Conservation (phyloP, 1,140 invertebrate species). For the Triops cancriformis region DNA sequence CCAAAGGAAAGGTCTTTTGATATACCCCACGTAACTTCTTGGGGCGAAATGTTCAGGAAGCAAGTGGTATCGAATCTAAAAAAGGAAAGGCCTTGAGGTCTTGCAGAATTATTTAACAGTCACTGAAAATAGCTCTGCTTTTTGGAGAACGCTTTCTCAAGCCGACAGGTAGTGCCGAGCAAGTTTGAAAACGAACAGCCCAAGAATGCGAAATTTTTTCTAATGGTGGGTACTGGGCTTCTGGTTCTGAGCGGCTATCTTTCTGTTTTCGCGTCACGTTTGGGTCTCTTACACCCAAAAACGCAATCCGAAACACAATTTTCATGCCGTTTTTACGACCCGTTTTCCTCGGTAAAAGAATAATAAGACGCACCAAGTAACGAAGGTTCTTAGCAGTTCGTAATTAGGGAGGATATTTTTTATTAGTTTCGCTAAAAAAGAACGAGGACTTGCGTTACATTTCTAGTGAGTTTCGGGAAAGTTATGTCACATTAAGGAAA, state of each 20-base stretch:
- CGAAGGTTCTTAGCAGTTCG: not conserved
- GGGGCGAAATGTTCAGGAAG: too few relatives aligned
- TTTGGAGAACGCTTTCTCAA: not conserved
- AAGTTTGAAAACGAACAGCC: too few relatives aligned
- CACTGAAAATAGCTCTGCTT: not conserved
- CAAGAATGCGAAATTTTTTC: not conserved
- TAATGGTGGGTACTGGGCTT: not conserved
- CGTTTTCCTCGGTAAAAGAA: not conserved
- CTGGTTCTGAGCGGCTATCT: not conserved
- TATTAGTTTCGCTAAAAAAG: not conserved
- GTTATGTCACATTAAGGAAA: not conserved
- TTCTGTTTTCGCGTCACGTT: not conserved
- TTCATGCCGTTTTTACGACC: not conserved
- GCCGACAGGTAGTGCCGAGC: too few relatives aligned
- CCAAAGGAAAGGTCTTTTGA: too few relatives aligned
- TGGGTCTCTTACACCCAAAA: not conserved
- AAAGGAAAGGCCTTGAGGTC: not conserved
- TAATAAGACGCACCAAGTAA: not conserved
- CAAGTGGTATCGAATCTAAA: not conserved
- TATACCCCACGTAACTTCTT: too few relatives aligned
- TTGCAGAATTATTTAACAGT: not conserved
- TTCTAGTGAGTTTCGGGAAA: not conserved
- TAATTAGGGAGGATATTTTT: not conserved
- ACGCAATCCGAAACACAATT: not conserved
- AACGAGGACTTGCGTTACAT: not conserved